Conservation (phyloP, 2,888 invertebrate genomes). For the Gymnosoma rotundatum region DNA sequence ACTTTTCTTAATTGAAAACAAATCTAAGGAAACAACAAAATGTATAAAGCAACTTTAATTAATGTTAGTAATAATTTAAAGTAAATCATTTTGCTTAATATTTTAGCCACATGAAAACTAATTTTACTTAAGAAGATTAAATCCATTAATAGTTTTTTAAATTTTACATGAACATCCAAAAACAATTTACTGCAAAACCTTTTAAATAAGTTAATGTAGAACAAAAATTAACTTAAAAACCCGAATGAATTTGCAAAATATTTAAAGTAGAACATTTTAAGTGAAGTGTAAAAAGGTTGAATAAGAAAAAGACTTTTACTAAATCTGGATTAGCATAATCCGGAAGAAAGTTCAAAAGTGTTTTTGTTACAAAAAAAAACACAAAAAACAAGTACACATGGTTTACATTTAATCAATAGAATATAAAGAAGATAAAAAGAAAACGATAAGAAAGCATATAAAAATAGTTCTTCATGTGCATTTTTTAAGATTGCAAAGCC, state of each 20-base stretch:
- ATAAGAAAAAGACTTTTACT: conserved; percentile 33
- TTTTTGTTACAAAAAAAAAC: conserved; percentile 29
- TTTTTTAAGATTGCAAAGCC: background rate
- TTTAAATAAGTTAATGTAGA: too few relatives aligned
- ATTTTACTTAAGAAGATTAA: too few relatives aligned
- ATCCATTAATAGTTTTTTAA: too few relatives aligned
- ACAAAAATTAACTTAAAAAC: conserved; percentile 10
- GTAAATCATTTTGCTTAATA: too few relatives aligned
- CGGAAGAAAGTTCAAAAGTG: conserved; percentile 52
- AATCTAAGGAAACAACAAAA: too few relatives aligned
- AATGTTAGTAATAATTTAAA: too few relatives aligned
- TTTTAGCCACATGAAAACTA: too few relatives aligned
- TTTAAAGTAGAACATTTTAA: background rate
- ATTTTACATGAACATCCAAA: too few relatives aligned
- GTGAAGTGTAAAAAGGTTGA: background rate
- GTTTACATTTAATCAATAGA: conserved; percentile 10
- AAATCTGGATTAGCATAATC: conserved; percentile 71
- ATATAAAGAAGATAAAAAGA: background rate
- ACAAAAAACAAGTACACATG: conserved; percentile 17
- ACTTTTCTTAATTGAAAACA: too few relatives aligned
- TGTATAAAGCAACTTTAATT: too few relatives aligned
- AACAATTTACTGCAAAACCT: too few relatives aligned
- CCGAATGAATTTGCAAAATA: background rate
- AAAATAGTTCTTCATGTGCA: background rate
- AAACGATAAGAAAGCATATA: background rate